Conservation (phyloP, 2,797 vertebrate genomes). For the Peromyscus eremicus region DNA sequence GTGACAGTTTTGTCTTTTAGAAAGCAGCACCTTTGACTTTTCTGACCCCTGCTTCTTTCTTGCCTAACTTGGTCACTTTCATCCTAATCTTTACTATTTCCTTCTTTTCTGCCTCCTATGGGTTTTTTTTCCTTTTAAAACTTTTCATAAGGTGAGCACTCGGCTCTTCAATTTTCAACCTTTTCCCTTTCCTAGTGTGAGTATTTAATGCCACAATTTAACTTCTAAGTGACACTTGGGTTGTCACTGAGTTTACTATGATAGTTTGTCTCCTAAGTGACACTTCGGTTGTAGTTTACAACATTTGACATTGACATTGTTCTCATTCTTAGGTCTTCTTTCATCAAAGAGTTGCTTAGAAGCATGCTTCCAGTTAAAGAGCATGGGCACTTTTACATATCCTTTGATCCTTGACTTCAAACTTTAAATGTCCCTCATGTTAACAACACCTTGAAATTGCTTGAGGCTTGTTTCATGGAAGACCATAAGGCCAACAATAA, state of each 20-base stretch:
- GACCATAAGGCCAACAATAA: neutral
- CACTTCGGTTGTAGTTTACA: neutral
- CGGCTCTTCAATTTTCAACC: neutral
- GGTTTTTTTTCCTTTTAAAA: neutral
- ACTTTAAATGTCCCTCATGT: neutral
- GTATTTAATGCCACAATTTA: neutral
- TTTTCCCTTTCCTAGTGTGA: constrained; percentile 6
- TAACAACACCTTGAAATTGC: neutral
- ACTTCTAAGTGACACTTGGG: neutral
- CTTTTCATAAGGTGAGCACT: neutral
- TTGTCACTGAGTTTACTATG: neutral
- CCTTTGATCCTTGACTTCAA: neutral
- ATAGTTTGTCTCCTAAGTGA: constrained; percentile 10
- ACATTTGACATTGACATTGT: neutral
- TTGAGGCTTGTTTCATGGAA: neutral
- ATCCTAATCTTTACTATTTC: neutral
- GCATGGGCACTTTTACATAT: neutral
- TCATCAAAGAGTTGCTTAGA: neutral
- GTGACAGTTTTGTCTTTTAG: constrained; percentile 9
- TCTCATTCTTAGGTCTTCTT: constrained; percentile 12
- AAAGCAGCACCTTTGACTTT: neutral
- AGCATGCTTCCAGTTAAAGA: constrained; percentile 14
- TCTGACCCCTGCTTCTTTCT: neutral
- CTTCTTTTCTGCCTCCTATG: neutral
- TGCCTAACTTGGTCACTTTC: neutral